Evolutionary conservation across 2,113 vertebrate species (phyloP).

Genomic region (Dromaius novaehollandiae): DNA sequence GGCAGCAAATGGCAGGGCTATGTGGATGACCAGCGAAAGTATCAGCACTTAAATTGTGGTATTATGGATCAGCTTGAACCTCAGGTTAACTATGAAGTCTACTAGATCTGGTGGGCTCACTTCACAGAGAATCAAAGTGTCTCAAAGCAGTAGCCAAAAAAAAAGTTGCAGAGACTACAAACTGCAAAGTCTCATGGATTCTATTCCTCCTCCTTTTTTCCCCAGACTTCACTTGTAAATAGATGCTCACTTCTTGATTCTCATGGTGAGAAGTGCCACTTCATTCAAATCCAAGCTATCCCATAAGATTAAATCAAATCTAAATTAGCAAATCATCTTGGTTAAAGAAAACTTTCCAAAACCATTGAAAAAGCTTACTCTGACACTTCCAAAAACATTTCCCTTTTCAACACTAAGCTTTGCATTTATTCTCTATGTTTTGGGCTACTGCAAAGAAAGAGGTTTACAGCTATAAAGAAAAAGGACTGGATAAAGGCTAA

Average conservation of each 20-base stretch:
- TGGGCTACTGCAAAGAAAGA: background rate
- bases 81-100: conserved; percentile 53
- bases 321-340: background rate
- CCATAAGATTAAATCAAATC: background rate
- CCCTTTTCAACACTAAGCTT: background rate
- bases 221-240: background rate
- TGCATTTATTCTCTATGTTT: background rate
- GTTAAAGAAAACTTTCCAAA: background rate
- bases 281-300: background rate
- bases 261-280: background rate
- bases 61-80: conserved; percentile 38
- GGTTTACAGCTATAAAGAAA: background rate
- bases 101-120: conserved; percentile 41
- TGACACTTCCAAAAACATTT: background rate
- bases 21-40: conserved; percentile 3
- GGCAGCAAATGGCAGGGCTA: conserved; percentile 1
- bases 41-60: conserved; percentile 22
- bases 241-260: fast-evolving
- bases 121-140: conserved; percentile 35
- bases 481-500: background rate
- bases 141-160: background rate
- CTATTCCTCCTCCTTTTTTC: too few relatives aligned
- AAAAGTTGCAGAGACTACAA: background rate
- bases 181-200: background rate
- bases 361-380: background rate